Evolutionary conservation across 2,797 vertebrate genomes (phyloP).

Genomic region (Mionectes olivaceus): DNA sequence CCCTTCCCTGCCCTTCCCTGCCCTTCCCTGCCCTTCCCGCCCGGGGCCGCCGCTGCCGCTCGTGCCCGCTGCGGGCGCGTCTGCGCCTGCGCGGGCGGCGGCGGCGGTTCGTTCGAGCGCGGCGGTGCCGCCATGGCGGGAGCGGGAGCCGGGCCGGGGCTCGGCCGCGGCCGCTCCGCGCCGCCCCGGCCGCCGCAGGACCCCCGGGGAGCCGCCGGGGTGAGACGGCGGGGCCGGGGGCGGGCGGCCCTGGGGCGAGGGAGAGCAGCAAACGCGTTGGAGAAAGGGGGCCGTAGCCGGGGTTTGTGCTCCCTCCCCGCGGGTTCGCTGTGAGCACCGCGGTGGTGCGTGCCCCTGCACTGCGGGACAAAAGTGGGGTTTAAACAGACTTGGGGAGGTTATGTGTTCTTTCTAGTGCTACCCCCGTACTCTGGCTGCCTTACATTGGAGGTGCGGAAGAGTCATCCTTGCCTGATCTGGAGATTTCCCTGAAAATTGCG

Average conservation of each 20-base stretch:
- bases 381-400: fast-evolving
- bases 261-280: no score
- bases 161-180: not conserved
- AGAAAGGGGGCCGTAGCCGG: no score
- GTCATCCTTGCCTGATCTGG: not conserved
- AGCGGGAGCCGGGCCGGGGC: not conserved
- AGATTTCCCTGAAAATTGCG: not conserved
- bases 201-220: not conserved
- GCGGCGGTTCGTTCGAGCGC: not conserved
- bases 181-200: not conserved
- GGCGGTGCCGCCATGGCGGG: not conserved
- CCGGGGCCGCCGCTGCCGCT: not conserved
- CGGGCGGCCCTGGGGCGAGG: not conserved
- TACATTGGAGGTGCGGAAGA: no score
- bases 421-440: not conserved
- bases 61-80: not conserved
- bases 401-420: fast-evolving
- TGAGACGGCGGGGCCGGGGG: not conserved
- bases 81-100: not conserved
- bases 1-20: no score
- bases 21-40: no score
- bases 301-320: no score
- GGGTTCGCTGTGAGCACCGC: fast-evolving
- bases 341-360: fast-evolving
- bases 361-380: fast-evolving